Evolutionary conservation across 2,888 invertebrate genomes (phyloP).

Genomic region (Eurois occulta): DNA sequence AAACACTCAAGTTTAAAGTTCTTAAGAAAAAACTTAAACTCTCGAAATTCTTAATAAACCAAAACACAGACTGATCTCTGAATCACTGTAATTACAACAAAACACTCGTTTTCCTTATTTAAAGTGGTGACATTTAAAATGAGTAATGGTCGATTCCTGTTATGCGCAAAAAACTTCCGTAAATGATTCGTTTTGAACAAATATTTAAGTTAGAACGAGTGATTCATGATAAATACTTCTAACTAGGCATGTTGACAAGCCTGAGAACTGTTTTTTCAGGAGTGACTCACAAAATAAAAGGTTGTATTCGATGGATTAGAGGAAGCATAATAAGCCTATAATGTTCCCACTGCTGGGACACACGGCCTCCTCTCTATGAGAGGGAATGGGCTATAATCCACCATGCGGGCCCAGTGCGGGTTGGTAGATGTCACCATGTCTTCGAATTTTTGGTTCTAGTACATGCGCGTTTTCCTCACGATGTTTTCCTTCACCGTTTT

Average conservation of each 20-base stretch:
- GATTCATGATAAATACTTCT: constrained; percentile 28
- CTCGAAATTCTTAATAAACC: constrained; percentile 25
- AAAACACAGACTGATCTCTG: constrained; percentile 37
- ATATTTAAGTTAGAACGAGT: constrained; percentile 7
- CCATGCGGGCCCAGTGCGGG: too few species aligned
- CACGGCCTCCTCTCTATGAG: too few species aligned
- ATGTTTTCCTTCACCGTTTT: too few species aligned
- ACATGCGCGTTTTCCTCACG: too few species aligned
- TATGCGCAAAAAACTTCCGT: neutral
- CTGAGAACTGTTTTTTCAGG: neutral
- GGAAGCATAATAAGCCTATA: too few species aligned
- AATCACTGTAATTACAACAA: constrained; percentile 45
- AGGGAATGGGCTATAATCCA: too few species aligned
- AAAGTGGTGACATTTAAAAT: constrained; percentile 13
- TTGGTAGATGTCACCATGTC: too few species aligned
- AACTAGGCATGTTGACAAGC: neutral
- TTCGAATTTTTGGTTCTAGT: too few species aligned
- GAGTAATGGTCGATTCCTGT: constrained; percentile 37
- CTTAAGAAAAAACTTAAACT: constrained; percentile 29
- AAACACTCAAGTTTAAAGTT: constrained; percentile 33
- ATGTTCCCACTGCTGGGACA: too few species aligned
- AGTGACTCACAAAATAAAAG: constrained; percentile 26
- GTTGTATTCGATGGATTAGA: neutral
- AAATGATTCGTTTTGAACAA: constrained; percentile 17
- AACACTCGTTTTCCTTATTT: constrained; percentile 30